These are phyloP conservation scores for Scarus forsteni DNA, from an alignment of 2,797 vertebrate genomes.

Conservation along the genomic window DNA sequence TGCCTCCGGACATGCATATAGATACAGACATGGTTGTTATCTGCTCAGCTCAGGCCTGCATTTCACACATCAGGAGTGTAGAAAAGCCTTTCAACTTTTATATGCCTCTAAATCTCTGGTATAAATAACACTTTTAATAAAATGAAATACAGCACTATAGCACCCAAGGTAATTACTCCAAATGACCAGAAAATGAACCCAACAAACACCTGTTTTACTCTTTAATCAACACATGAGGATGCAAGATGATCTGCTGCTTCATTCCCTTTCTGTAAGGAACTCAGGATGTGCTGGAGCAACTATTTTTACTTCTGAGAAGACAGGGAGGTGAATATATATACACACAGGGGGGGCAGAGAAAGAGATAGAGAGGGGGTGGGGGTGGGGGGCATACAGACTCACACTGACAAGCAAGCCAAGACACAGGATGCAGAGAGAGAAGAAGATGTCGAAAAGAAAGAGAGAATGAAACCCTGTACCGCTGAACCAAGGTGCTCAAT, in stretches of 20 bases:
- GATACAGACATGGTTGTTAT: constrained; percentile 26
- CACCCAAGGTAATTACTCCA: constrained; percentile 4
- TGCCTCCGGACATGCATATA: constrained; percentile 6
- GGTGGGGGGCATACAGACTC: constrained; percentile 3
- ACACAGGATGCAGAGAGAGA: constrained; percentile 1
- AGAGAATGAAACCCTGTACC: constrained; percentile 11
- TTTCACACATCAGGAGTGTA: constrained; percentile 11
- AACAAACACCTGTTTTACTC: neutral
- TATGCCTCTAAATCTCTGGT: neutral
- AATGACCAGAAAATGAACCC: constrained; percentile 10
- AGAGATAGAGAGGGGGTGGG: neutral
- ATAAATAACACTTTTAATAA: constrained; percentile 11
- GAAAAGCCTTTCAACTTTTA: constrained; percentile 25
- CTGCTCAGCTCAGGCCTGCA: constrained; percentile 9
- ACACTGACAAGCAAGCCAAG: constrained; percentile 13
- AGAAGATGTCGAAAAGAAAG: constrained; percentile 16
- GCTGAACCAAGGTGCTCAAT: constrained; percentile 31
- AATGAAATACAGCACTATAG: neutral
- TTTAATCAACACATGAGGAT: constrained; percentile 12
- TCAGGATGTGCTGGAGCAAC: constrained; percentile 13
- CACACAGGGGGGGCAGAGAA: constrained; percentile 10
- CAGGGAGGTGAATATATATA: constrained; percentile 20
- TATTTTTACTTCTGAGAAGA: constrained; percentile 44
- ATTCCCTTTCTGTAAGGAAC: neutral
- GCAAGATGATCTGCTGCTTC: neutral